These are phyloP conservation scores for Stegastes partitus DNA, from an alignment of 2,113 vertebrate genomes.

Conservation along the genomic window DNA sequence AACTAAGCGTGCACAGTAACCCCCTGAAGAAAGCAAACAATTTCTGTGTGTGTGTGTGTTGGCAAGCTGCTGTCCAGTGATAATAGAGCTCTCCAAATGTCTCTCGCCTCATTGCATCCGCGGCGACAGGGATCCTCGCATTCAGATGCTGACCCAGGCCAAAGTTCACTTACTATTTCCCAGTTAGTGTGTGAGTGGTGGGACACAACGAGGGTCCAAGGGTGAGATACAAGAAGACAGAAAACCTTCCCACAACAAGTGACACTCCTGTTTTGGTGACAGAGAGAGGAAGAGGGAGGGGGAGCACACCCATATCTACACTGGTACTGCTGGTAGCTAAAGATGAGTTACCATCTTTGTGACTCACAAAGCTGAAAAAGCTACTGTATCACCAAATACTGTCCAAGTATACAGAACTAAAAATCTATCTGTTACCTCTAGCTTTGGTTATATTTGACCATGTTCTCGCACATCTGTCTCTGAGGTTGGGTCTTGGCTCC, in stretches of 20 bases:
- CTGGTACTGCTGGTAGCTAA: not conserved
- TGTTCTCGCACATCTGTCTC: not conserved
- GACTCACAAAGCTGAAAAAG: too few species aligned
- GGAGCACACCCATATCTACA: not conserved
- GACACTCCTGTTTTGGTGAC: slow-evolving; percentile 22
- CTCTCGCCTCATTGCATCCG: slow-evolving; percentile 76
- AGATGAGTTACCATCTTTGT: not conserved
- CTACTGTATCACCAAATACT: too few species aligned
- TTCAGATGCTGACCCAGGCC: slow-evolving; percentile 62
- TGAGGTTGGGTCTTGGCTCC: too few species aligned
- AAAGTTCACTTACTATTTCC: slow-evolving; percentile 69
- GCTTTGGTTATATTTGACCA: not conserved
- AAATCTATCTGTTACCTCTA: not conserved
- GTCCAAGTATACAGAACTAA: too few species aligned
- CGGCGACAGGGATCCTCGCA: slow-evolving; percentile 67
- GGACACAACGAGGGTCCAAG: slow-evolving; percentile 19
- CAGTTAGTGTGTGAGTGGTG: slow-evolving; percentile 46
- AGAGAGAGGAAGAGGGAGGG: slow-evolving; percentile 8
- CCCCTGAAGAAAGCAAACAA: slow-evolving; percentile 8
- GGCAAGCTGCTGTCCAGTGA: slow-evolving; percentile 47
- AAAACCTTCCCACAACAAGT: slow-evolving; percentile 36
- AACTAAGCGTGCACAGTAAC: slow-evolving; percentile 2
- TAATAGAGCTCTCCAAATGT: slow-evolving; percentile 66
- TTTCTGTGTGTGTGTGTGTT: slow-evolving; percentile 28
- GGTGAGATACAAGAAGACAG: slow-evolving; percentile 26